Conservation (phyloP, 2,113 vertebrate genomes). For the Cyanoliseus patagonus region DNA sequence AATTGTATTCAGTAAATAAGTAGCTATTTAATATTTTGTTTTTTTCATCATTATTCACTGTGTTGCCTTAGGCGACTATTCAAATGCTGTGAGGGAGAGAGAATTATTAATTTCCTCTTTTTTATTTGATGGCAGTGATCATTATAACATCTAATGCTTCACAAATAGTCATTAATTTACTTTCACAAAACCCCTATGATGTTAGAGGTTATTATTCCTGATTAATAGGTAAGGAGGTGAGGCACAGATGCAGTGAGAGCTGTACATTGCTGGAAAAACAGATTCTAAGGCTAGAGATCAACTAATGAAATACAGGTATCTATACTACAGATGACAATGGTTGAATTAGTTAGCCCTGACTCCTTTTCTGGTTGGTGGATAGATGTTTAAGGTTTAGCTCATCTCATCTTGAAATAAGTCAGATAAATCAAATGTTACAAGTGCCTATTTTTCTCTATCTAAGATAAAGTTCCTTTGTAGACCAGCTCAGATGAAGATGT, state of each 20-base stretch:
- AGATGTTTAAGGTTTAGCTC: background rate
- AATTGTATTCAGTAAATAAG: background rate
- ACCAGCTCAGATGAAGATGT: background rate
- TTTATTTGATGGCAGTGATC: background rate
- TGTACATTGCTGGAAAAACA: background rate
- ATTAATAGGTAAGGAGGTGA: background rate
- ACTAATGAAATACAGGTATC: background rate
- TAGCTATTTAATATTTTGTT: background rate
- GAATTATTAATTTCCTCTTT: background rate
- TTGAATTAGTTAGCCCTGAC: background rate
- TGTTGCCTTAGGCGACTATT: background rate
- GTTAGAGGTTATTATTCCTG: background rate
- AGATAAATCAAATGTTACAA: background rate
- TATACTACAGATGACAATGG: background rate
- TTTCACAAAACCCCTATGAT: background rate
- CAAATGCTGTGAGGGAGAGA: background rate
- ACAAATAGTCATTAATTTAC: constrained; percentile 1
- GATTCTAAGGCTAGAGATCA: background rate
- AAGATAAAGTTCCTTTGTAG: background rate
- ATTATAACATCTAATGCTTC: background rate
- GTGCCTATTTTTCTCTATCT: background rate
- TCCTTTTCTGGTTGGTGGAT: background rate
- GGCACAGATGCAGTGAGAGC: background rate
- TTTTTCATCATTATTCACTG: background rate
- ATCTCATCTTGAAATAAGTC: background rate